Evolutionary conservation across 2,113 vertebrate genomes (phyloP), one percentile per base, ranked within the genome.

Genomic region (Excalfactoria chinensis): DNA sequence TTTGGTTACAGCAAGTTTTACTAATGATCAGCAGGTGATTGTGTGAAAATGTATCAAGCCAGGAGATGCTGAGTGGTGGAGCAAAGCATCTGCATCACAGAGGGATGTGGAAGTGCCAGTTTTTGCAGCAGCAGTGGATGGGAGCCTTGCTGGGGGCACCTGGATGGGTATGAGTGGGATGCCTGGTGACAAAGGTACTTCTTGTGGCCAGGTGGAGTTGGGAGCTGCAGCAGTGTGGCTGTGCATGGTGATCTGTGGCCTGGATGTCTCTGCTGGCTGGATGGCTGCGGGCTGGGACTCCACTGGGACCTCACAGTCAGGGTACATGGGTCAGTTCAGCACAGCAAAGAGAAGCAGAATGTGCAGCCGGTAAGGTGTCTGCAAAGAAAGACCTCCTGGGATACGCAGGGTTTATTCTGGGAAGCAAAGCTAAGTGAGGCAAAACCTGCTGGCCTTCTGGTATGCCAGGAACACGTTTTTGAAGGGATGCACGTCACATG

Each of bases 241-340:
- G 41, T 77, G 49, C 22, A 35, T 0, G 0, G 6, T 4, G 0
- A 28, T 25, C 63, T 72, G 3, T 55, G 56, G 67, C 51, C 0
- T 0, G 58, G 58, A n/a, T 68, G 2, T 8, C 16, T 70, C 25
- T 5, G 2, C 6, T 77, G 40, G 51, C 8, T 66, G 21, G 59
- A 3, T 23, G 5, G 8, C 43, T 76, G 58, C 49, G 17, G 44
- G 1, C 15, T 51, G 64, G 48, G 62, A 48, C 66, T 63, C n/a
- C 44, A 37, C n/a, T 9, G 1, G 8, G n/a, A 4, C 25, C 30
- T 53, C 3, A 0, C 0, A 1, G 41, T n/a, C 48, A 25, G 32
- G 21, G 0, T 55, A 13, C 15, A 12, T 4, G 43, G 16, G 7
- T 8, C 0, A 5, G 30, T 26, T 26, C 62, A 69, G 48, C 67